Conservation (phyloP, 2,797 vertebrate species). For the Peromyscus aztecus region DNA sequence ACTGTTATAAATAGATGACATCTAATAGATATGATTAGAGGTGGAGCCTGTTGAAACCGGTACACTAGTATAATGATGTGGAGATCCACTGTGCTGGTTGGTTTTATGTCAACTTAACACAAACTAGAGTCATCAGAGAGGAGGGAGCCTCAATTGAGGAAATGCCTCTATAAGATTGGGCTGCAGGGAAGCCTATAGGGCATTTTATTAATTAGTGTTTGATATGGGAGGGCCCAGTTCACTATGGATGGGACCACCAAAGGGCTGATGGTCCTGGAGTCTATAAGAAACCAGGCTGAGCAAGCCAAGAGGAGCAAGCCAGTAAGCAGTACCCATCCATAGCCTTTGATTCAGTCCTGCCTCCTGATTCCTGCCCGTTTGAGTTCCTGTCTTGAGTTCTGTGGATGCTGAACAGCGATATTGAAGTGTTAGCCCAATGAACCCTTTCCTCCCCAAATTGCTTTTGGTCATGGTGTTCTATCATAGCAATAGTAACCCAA, state of each 20-base stretch:
- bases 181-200: not conserved
- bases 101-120: not conserved
- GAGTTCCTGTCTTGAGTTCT: not conserved
- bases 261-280: not conserved
- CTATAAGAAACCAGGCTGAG: not conserved
- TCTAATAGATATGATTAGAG: not conserved
- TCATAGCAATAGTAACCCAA: not conserved
- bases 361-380: not conserved
- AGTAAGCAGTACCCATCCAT: not conserved
- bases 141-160: not conserved
- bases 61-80: not conserved
- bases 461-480: not conserved
- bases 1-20: not conserved
- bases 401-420: not conserved
- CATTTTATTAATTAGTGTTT: not conserved
- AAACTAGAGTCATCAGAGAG: not conserved
- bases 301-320: not conserved
- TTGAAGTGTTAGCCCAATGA: not conserved
- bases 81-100: not conserved
- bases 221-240: not conserved
- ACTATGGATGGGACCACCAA: not conserved
- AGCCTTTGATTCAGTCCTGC: not conserved
- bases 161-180: not conserved
- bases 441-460: not conserved
- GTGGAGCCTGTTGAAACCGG: conserved; percentile 18